These are phyloP conservation scores for Charanyca ferruginea DNA, from an alignment of 2,888 invertebrate species.

Conservation along the genomic window DNA sequence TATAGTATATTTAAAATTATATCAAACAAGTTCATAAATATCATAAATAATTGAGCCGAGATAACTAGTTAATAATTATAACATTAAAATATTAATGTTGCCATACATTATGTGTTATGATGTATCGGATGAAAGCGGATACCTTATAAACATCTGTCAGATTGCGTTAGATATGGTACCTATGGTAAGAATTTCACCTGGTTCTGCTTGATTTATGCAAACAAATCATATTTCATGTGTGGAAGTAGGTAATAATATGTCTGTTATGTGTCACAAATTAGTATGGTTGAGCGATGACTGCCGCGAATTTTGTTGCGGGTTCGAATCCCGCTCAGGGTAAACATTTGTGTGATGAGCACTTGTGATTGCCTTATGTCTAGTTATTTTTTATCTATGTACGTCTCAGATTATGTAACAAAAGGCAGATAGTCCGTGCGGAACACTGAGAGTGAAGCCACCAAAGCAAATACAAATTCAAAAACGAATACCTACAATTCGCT, in stretches of 20 bases:
- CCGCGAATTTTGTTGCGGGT: too few relatives aligned
- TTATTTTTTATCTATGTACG: too few relatives aligned
- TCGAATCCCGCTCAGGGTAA: too few relatives aligned
- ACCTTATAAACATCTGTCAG: slow-evolving; percentile 42
- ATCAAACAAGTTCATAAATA: slow-evolving; percentile 44
- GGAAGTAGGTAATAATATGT: background rate
- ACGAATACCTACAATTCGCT: too few relatives aligned
- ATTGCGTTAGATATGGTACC: slow-evolving; percentile 34
- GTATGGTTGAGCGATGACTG: too few relatives aligned
- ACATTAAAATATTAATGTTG: slow-evolving; percentile 66
- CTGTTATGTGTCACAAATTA: background rate
- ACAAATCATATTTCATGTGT: slow-evolving; percentile 37
- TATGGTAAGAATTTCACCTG: slow-evolving; percentile 48
- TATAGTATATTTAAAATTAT: slow-evolving; percentile 21
- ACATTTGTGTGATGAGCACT: too few relatives aligned
- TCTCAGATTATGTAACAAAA: too few relatives aligned
- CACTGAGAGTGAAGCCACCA: too few relatives aligned
- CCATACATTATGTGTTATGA: slow-evolving; percentile 62
- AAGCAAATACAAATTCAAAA: too few relatives aligned
- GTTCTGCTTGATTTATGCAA: slow-evolving; percentile 37
- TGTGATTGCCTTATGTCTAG: too few relatives aligned
- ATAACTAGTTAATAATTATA: slow-evolving; percentile 61
- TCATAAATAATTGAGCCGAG: slow-evolving; percentile 43
- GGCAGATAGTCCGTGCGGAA: too few relatives aligned
- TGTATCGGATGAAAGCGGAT: slow-evolving; percentile 60